Percentiles rank a stretch among this genome's conserved stretches.
Evolutionary conservation across 2,113 vertebrate genomes (phyloP).

Genomic region (Phocoena sinus): DNA sequence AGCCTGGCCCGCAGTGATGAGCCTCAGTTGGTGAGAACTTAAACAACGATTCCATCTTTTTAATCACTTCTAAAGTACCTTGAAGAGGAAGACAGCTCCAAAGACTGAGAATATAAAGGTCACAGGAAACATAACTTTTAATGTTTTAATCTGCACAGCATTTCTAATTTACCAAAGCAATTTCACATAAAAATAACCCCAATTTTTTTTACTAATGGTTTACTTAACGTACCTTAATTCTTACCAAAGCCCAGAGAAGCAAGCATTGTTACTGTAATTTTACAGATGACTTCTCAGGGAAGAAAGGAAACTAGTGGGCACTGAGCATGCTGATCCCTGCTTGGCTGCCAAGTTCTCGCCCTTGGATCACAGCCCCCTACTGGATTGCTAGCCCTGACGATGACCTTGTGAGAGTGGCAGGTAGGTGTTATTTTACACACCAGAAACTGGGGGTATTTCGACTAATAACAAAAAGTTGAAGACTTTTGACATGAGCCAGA

Average conservation of each 20-base stretch:
- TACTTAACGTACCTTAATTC: neutral
- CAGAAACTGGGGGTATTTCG: neutral
- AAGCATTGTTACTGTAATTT: neutral
- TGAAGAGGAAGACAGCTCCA: neutral
- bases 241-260: neutral
- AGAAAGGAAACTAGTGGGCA: neutral
- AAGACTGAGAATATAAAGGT: neutral
- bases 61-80: neutral
- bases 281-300: neutral
- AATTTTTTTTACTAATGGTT: neutral
- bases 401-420: neutral
- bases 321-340: neutral
- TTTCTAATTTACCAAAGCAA: slow-evolving; percentile 34
- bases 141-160: neutral
- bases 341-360: neutral
- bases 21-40: neutral
- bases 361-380: neutral
- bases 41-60: neutral
- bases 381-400: neutral
- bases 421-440: neutral
- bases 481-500: neutral
- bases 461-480: neutral
- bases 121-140: neutral
- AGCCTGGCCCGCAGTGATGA: neutral
- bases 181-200: slow-evolving; percentile 12